Percentiles rank a stretch among this genome's conserved stretches.
These are phyloP conservation scores for Drosophila atripex DNA, from an alignment of 2,888 invertebrate species.

Conservation along the genomic window DNA sequence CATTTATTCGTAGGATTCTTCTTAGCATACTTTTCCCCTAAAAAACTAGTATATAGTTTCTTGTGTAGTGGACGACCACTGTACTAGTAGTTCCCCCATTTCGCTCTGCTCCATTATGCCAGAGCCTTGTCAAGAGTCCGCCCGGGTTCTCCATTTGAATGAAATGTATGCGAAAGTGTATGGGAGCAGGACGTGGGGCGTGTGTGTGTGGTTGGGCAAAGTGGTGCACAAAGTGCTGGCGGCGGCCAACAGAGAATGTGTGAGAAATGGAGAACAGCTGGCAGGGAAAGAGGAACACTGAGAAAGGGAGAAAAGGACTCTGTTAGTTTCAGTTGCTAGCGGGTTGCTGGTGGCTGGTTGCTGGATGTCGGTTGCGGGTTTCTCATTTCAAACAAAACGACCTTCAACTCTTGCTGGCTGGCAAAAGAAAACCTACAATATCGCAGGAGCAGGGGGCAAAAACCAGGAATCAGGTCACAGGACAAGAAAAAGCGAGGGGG, in stretches of 20 bases:
- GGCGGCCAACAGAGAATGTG: constrained; percentile 51
- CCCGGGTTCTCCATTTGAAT: constrained; percentile 65
- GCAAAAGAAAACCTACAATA: constrained; percentile 49
- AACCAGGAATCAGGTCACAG: constrained; percentile 48
- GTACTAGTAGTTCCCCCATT: constrained; percentile 36
- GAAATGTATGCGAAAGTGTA: constrained; percentile 26
- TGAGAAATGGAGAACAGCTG: constrained; percentile 35
- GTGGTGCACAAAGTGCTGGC: constrained; percentile 75
- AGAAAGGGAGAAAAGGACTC: constrained; percentile 52
- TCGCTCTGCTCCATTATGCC: constrained; percentile 47
- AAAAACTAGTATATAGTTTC: background rate
- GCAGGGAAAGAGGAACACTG: background rate
- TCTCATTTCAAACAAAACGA: constrained; percentile 60
- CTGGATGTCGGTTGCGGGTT: constrained; percentile 55
- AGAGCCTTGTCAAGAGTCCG: constrained; percentile 49
- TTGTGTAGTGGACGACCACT: constrained; percentile 13
- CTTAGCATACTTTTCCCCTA: too few relatives aligned
- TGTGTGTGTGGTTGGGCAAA: constrained; percentile 62
- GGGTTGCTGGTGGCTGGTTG: constrained; percentile 49
- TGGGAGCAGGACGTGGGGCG: constrained; percentile 20
- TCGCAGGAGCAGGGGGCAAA: constrained; percentile 24
- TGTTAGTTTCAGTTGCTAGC: constrained; percentile 53
- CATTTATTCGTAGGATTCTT: background rate
- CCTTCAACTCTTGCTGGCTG: constrained; percentile 62
- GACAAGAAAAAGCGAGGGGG: constrained; percentile 4